Base-by-base conservation (phyloP, 2,888 invertebrate species). In the Exephanes ischioxanthus region DNA sequence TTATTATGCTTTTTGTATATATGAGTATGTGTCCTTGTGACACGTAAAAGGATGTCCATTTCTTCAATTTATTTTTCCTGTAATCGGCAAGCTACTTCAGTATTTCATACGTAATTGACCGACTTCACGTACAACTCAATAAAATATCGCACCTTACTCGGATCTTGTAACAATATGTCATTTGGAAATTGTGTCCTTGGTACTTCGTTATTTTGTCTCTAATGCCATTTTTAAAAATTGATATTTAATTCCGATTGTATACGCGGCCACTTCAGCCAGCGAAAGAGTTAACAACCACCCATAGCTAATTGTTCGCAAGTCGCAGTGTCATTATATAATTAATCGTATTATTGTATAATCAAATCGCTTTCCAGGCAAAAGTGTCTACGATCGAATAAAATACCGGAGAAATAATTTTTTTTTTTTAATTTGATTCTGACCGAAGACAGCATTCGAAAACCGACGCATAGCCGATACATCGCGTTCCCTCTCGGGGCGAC, bases 401-500 rank as follows among this genome's bases (percentile, higher is more conserved):
- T n/a, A 30, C 14, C 16, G 11, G 5, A 53, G 51, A 71, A 30
- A 53, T 7, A 7, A 11, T 11, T 41, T 9, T 3, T 26, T 26
- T 41, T 7, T 41, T 41, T 41, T 11, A 9, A 41, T 2, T 41
- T 41, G 9, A 67, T 33, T 19, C 5, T n/a, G 48, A 63, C 33
- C 37, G 19, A 16, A 22, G 41, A 68, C 22, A 22, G 3, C 26
- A 55, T 26, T 26, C 26, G 67, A 45, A 63, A 30, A 33, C 63
- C 75, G 51, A 19, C 33, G 75, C 63, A 66, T 63, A 33, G 48
- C 30, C 71, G 78, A 63, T 85, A 89, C 16, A 80, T 73, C 55
- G 72, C 26, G 45, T 33, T 7, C 19, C 66, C 30, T 58, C 66
- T 67, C 26, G 22, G 48, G 66, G n/a, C 86, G 67, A 88, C 87